A percentile compares a stretch with the other conserved stretches of the same genome.
These are phyloP conservation scores for Rhagologus leucostigma DNA, from an alignment of 2,113 vertebrate genomes.

Conservation along the genomic window DNA sequence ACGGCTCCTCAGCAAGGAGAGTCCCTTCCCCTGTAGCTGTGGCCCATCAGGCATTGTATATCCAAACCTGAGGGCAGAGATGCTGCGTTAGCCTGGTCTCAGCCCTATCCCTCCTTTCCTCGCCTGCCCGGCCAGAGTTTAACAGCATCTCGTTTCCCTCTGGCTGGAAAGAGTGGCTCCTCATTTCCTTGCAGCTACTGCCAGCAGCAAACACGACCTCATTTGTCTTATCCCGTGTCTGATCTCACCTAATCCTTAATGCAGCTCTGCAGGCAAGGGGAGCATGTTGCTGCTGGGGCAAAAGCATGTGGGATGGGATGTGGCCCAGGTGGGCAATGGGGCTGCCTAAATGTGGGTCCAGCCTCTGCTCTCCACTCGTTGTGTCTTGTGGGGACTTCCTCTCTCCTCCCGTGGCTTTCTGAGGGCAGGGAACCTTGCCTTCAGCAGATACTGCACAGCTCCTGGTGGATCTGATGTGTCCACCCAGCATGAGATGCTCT, in stretches of 20 bases:
- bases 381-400: not conserved
- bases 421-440: not conserved
- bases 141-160: not conserved
- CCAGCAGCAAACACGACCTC: not conserved
- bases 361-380: not conserved
- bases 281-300: accelerated
- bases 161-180: not conserved
- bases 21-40: not conserved
- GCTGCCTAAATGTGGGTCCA: not conserved
- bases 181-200: not conserved
- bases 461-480: constrained; percentile 47
- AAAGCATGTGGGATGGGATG: not conserved
- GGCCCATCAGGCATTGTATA: not conserved
- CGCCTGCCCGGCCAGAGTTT: not conserved
- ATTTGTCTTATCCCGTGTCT: not conserved
- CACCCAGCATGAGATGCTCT: not conserved
- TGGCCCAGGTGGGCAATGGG: accelerated
- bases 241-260: not conserved
- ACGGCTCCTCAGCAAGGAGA: not conserved
- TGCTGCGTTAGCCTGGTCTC: accelerated
- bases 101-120: not conserved
- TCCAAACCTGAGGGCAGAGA: not conserved
- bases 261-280: not conserved
- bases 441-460: constrained; percentile 33
- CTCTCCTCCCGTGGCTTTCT: not conserved